Base-by-base conservation (phyloP, 2,888 invertebrate genomes). In the Colostygia pectinataria region DNA sequence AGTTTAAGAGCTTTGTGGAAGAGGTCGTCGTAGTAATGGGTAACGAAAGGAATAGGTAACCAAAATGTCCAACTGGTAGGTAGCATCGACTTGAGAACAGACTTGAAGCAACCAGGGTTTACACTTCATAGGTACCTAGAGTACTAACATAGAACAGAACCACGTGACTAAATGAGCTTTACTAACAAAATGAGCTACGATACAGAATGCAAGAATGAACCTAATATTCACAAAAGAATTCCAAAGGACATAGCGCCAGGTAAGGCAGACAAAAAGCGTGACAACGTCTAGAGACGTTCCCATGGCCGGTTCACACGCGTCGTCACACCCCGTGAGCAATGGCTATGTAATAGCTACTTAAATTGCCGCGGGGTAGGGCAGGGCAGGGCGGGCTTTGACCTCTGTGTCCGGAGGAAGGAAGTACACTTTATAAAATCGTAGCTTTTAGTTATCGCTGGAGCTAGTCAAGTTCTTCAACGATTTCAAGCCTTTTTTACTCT, bases 241-340 rank as follows among this genome's bases (percentile, higher is more conserved):
- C 49, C 51, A 42, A 32, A 47, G 42, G 41, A 18, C 32, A 33
- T 23, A 5, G 20, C 20, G 6, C 37, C 41, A 53, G 42, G 41
- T 41, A 41, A 33, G 36, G 20, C 42, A 25, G 24, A 65, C 60
- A 57, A 60, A 64, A 65, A 65, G 45, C 58, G 53, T 55, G 61
- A 59, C 55, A 59, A 65, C 58, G 58, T 53, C 1, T 6, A 45
- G 46, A 71, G 70, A 67, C 48, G 72, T 83, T 87, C 88, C 86
- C 87, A 88, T 83, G 83, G 77, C 53, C 50, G 51, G 65, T 88
- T 87, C 88, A 81, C 88, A 87, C 85, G 85, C 59, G 63, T 53
- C 83, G 86, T 86, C 83, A 86, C 84, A 83, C 80, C 79, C 80
- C 56, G 66, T 83, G 83, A 77, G 70, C 83, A 81, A 67, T 68